A percentile compares a stretch with the other conserved stretches of the same genome.
Evolutionary conservation across 2,113 vertebrate genomes (phyloP).

Genomic region (Gnathonemus echidnorhynchus): DNA sequence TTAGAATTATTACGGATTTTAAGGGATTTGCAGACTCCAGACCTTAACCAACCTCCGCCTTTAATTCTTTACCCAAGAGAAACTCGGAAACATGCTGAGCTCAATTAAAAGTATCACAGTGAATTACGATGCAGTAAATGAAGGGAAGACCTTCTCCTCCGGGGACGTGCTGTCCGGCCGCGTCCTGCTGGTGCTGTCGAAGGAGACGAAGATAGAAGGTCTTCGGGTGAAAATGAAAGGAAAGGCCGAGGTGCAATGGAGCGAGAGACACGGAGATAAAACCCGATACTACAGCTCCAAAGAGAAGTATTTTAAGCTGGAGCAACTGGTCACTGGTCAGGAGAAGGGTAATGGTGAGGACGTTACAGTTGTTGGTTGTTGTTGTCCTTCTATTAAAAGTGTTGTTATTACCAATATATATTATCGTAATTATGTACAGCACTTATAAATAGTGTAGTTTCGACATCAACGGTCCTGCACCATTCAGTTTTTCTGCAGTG

Average conservation of each 20-base stretch:
- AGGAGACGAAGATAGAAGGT: constrained; percentile 8
- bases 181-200: neutral
- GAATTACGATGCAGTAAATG: constrained; percentile 13
- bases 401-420: neutral
- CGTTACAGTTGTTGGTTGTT: neutral
- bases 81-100: neutral
- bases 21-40: neutral
- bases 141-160: constrained; percentile 16
- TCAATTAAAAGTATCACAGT: constrained; percentile 12
- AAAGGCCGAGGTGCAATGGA: constrained; percentile 19
- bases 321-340: neutral
- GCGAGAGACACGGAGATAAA: neutral
- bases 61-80: neutral
- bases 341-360: constrained; percentile 16
- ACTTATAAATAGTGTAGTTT: neutral
- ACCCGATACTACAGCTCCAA: neutral
- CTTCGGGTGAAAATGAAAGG: constrained; percentile 24
- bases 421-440: neutral
- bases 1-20: neutral
- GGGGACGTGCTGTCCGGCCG: constrained; percentile 20
- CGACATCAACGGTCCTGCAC: neutral
- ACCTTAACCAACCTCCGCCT: neutral
- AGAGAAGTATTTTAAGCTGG: constrained; percentile 14
- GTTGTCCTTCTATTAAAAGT: neutral
- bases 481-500: neutral